Percentiles rank a stretch among this genome's conserved stretches.
Conservation (phyloP, 2,797 vertebrate species). For the Macroramphosus scolopax region DNA sequence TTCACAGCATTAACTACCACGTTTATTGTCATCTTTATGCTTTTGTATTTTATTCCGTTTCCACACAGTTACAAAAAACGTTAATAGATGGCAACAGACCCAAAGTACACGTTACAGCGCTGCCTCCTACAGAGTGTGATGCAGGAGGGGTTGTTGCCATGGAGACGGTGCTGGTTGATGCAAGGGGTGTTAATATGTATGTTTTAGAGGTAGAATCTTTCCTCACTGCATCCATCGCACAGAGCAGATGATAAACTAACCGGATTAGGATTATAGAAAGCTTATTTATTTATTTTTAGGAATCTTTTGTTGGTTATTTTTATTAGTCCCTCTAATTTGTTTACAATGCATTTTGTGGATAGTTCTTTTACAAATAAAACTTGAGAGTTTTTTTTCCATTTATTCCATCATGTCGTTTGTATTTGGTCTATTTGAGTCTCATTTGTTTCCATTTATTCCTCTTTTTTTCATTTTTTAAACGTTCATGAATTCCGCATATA, state of each 20-base stretch:
- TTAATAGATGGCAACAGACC: no score
- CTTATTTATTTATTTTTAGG: conserved; percentile 80
- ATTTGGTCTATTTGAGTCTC: not conserved
- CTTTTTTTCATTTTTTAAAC: no score
- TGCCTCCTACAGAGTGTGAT: no score
- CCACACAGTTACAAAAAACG: not conserved
- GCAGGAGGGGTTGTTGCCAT: conserved; percentile 2
- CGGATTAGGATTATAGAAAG: conserved; percentile 54
- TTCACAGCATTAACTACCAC: no score
- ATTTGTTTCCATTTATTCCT: not conserved
- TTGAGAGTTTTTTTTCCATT: conserved; percentile 44
- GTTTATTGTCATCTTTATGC: no score
- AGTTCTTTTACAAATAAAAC: conserved; percentile 71
- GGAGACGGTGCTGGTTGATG: not conserved
- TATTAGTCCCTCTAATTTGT: conserved; percentile 63
- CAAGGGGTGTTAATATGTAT: conserved; percentile 26
- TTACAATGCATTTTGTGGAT: conserved; percentile 64
- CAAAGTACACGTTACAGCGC: no score
- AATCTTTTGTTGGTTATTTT: conserved; percentile 42
- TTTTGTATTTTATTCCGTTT: not conserved
- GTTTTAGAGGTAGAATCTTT: conserved; percentile 49
- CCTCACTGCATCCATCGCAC: conserved; percentile 62
- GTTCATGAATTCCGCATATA: no score
- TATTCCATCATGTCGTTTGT: conserved; percentile 37
- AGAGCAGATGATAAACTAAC: conserved; percentile 55